Evolutionary conservation across 2,888 invertebrate species (phyloP), one percentile per base, ranked within the genome.

Genomic region (Drosophila meridionalis): DNA sequence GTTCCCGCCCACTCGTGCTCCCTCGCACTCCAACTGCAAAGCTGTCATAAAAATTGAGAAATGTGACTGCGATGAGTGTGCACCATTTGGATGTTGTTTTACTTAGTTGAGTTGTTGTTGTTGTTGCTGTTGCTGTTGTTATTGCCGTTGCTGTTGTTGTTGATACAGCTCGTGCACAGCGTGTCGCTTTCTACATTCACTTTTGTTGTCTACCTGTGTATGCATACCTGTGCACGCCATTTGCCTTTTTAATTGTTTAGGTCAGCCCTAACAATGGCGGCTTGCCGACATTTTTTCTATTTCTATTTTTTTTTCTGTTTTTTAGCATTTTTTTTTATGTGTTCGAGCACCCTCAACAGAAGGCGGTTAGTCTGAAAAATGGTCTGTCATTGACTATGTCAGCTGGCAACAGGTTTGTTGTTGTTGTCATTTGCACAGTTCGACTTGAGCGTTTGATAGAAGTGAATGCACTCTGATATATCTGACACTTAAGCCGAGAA

Each of bases 11-110:
- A 36, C 38, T 30, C 36, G 28, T 38, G 42, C 42, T 1, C 45
- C 42, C 38, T 32, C 56, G 12, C 58, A 42, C 53, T 38, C 38
- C 50, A 40, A 38, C 59, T 52, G 50, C 32, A 52, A 53, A 76
- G 79, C 80, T 89, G 85, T 87, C 85, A 87, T 80, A 78, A 80
- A 89, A 87, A 89, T 87, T 87, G 80, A 76, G 78, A 84, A 76
- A 74, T 87, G 76, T 76, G 80, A 76, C 62, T 71, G 82, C 50
- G 59, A 74, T 76, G 82, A 83, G 77, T 79, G 73, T 69, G 65
- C 69, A 67, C 71, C 82, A 78, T 87, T 89, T 89, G 64, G 20
- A 57, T 62, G 66, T 69, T 75, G 69, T 52, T 66, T 50, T 58
- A 57, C 48, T 55, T 57, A 40, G 42, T n/a, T 58, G 40, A 40